Percentiles rank a stretch among this genome's conserved stretches.
phyloP scores from a whole-genome alignment of 2,113 vertebrate species.

The Syrrhaptes paradoxus region DNA sequence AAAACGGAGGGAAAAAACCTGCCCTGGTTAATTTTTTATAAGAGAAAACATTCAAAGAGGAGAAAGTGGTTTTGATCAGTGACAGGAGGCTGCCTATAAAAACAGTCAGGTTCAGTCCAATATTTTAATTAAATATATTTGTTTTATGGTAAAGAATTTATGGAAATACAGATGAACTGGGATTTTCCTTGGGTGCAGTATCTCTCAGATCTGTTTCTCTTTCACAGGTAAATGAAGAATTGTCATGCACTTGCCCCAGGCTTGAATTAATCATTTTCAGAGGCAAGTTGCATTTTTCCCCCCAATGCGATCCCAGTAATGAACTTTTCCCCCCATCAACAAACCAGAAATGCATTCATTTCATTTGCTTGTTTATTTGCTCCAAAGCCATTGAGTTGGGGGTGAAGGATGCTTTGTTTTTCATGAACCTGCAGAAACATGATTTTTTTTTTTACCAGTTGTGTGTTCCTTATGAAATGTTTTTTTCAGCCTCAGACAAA shows the following conservation, averaged over 20 bases:
- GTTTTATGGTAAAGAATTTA: constrained; percentile 31
- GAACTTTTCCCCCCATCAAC: constrained; percentile 20
- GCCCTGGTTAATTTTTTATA: constrained; percentile 40
- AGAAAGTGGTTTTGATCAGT: constrained; percentile 37
- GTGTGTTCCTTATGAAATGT: neutral
- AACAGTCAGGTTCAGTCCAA: neutral
- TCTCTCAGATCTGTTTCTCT: constrained; percentile 41
- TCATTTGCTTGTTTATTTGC: constrained; percentile 45
- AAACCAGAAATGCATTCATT: constrained; percentile 2
- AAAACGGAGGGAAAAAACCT: neutral
- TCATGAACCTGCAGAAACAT: neutral
- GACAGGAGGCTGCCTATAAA: neutral
- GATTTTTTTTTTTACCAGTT: neutral
- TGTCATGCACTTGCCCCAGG: neutral
- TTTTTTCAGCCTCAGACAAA: neutral
- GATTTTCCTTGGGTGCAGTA: constrained; percentile 43
- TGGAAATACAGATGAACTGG: constrained; percentile 42
- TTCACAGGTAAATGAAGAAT: constrained; percentile 47
- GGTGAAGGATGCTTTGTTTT: neutral
- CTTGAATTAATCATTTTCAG: constrained; percentile 25
- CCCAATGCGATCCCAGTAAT: constrained; percentile 1
- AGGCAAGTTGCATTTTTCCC: neutral
- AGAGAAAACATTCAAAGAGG: constrained; percentile 29
- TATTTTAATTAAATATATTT: constrained; percentile 44
- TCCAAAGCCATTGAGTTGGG: neutral